Conservation (phyloP, 2,113 vertebrate genomes). For the Antigone vipio region DNA sequence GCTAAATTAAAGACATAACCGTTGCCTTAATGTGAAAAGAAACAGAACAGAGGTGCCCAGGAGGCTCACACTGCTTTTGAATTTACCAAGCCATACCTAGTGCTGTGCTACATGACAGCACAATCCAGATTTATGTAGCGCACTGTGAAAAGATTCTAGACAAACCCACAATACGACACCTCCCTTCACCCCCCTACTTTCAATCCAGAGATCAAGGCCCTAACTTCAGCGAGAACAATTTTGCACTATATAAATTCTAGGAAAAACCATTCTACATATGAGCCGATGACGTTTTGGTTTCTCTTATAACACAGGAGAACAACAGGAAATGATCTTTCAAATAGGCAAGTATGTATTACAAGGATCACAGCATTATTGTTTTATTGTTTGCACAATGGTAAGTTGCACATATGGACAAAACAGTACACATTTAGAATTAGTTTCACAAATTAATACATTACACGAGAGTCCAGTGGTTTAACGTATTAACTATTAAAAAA, state of each 20-base stretch:
- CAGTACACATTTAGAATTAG: conserved; percentile 60
- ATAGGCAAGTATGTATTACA: conserved; percentile 33
- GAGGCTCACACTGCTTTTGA: not conserved
- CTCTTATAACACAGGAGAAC: not conserved
- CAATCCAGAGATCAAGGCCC: not conserved
- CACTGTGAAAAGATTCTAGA: not conserved
- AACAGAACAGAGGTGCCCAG: not conserved
- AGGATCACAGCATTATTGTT: conserved; percentile 64
- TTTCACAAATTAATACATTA: conserved; percentile 70
- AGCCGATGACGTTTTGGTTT: not conserved
- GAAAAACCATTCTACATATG: not conserved
- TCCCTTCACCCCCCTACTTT: not conserved
- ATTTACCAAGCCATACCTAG: not conserved
- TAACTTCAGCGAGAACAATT: not conserved
- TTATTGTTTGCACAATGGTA: conserved; percentile 74
- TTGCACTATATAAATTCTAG: not conserved
- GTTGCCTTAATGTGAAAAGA: not conserved
- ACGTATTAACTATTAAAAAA: conserved; percentile 67
- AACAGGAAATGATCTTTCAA: not conserved
- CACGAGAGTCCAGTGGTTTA: conserved; percentile 74
- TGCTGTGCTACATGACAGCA: not conserved
- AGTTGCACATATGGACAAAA: conserved; percentile 68
- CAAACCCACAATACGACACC: not conserved
- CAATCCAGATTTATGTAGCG: accelerated
- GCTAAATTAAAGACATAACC: not conserved